Conservation (phyloP, 2,888 invertebrate species). For the Adelognathus sp. region DNA sequence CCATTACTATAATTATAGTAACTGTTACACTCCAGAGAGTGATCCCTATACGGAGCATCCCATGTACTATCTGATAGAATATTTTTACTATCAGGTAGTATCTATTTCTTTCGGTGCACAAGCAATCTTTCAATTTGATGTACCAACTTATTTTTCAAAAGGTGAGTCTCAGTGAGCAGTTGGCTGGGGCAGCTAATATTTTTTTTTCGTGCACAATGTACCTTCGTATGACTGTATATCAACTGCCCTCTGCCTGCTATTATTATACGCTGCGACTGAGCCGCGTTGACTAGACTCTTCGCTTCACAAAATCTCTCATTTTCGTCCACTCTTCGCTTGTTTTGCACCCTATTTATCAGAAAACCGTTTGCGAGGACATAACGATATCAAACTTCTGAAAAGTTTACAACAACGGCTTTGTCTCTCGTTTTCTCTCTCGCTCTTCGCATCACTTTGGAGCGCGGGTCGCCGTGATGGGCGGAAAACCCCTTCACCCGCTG, state of each 20-base stretch:
- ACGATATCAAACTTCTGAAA: background rate
- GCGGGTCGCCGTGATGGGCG: background rate
- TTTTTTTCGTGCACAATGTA: background rate
- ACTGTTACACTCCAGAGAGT: too few relatives aligned
- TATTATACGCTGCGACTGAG: too few relatives aligned
- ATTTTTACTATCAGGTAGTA: too few relatives aligned
- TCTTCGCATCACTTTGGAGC: conserved; percentile 20
- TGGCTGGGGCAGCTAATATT: too few relatives aligned
- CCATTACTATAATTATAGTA: too few relatives aligned
- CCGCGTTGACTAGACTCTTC: too few relatives aligned
- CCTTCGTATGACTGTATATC: conserved; percentile 15
- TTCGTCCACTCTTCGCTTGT: background rate
- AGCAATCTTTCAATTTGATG: too few relatives aligned
- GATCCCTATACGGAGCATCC: too few relatives aligned
- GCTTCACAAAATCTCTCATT: background rate
- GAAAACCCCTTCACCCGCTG: conserved; percentile 11
- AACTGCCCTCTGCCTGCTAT: background rate
- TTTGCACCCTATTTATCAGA: background rate
- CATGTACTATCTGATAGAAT: too few relatives aligned
- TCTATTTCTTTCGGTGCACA: too few relatives aligned
- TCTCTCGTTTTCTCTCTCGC: background rate
- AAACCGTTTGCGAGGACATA: background rate
- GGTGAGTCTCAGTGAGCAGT: too few relatives aligned
- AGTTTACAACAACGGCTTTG: conserved; percentile 1
- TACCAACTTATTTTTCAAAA: too few relatives aligned